A percentile compares a stretch with the other conserved stretches of the same genome.
phyloP scores from a whole-genome alignment of 2,888 invertebrate genomes.

The Acanthosepion esculentum region DNA sequence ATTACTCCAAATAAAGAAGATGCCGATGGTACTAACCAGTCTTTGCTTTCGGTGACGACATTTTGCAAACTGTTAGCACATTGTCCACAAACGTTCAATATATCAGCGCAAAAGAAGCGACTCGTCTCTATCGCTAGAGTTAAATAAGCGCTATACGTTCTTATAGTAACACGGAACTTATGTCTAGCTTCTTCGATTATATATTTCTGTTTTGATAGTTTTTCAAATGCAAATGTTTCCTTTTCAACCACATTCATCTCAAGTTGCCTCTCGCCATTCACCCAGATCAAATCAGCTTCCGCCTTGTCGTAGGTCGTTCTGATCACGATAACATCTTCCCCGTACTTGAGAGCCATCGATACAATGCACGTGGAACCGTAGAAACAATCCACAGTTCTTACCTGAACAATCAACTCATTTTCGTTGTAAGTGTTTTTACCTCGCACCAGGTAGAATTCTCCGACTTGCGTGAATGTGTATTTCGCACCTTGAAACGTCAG shows the following conservation, averaged over 20 bases:
- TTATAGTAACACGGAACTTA: neutral
- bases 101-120: neutral
- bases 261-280: slow-evolving; percentile 51
- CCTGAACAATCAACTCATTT: slow-evolving; percentile 51
- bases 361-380: slow-evolving; percentile 52
- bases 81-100: neutral
- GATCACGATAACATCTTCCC: slow-evolving; percentile 53
- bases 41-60: neutral
- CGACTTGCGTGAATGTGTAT: slow-evolving; percentile 52
- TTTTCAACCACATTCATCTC: neutral
- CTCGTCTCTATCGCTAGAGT: neutral
- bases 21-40: neutral
- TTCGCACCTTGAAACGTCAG: slow-evolving; percentile 51
- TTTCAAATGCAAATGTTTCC: neutral
- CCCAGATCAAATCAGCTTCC: slow-evolving; percentile 52
- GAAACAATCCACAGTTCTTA: slow-evolving; percentile 53
- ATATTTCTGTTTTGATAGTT: neutral
- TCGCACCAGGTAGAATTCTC: slow-evolving; percentile 54
- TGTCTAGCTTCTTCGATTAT: neutral
- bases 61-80: neutral
- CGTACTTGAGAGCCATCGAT: slow-evolving; percentile 52
- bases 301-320: slow-evolving; percentile 51
- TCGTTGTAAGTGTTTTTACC: neutral
- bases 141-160: neutral
- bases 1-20: neutral